A percentile compares a stretch with the other conserved stretches of the same genome.
Conservation (phyloP, 2,797 vertebrate genomes). For the Luscinia luscinia region DNA sequence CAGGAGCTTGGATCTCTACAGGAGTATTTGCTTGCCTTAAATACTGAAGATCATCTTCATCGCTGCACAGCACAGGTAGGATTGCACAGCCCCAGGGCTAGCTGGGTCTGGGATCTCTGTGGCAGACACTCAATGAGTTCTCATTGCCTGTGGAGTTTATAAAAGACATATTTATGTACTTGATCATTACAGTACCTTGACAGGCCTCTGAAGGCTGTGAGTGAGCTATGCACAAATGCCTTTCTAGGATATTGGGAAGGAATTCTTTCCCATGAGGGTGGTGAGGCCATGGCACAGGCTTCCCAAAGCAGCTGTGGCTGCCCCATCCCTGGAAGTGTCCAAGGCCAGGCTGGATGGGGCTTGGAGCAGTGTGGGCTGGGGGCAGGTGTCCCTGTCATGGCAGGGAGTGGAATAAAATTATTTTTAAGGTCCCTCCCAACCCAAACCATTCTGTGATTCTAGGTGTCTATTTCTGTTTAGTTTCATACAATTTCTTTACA, state of each 20-base stretch:
- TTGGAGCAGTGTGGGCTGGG: accelerated
- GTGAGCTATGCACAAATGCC: accelerated
- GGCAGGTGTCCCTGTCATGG: not conserved
- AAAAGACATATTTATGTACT: not conserved
- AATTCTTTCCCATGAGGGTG: not conserved
- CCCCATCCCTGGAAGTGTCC: not conserved
- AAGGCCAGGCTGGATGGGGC: not conserved
- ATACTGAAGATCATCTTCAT: constrained; percentile 92
- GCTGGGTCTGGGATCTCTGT: not conserved
- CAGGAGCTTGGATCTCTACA: constrained; percentile 92
- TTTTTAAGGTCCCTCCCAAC: not conserved
- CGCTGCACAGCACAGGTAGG: constrained; percentile 90
- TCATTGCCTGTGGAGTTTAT: not conserved
- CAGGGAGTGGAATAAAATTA: not conserved
- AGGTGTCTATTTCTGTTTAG: not conserved
- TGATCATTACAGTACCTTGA: not conserved
- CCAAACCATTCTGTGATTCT: not conserved
- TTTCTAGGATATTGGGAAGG: not conserved
- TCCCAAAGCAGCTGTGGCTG: not conserved
- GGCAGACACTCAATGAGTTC: not conserved
- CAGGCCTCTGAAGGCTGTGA: not conserved
- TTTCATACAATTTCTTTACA: not conserved
- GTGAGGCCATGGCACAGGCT: not conserved
- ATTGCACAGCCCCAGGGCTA: not conserved
- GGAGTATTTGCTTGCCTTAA: constrained; percentile 94